Evolutionary conservation across 2,888 invertebrate species (phyloP), one percentile per base, ranked within the genome.

Genomic region (Lasioglossum figueresi): DNA sequence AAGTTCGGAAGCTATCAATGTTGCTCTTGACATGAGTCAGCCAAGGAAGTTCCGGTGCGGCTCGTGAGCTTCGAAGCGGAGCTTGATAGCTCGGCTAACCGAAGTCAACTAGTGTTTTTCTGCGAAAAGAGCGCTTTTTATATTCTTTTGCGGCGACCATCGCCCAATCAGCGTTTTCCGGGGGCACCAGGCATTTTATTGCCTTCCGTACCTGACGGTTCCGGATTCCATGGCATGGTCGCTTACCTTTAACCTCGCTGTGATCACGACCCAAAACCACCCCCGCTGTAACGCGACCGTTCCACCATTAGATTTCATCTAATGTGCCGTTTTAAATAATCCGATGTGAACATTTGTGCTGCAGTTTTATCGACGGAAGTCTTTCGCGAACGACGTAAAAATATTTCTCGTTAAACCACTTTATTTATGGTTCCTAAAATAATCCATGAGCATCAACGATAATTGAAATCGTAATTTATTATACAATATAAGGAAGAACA

Each of bases 101-200:
- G 37, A 68, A 68, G 68, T 40, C 37, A 37, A 68, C 68, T 19
- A 10, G 34, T 19, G 23, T 23, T 68, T 68, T 40, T 37, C 3
- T 37, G 37, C 23, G 12, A 66, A 37, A 66, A 23, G 12, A 23
- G 68, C 12, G n/a, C 68, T 68, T 68, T 40, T 68, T 68, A 37
- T 34, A 68, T 34, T 68, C 37, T 68, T 68, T 40, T 31, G 66
- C 68, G n/a, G 1, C 12, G n/a, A 8, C 37, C 68, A 34, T 68
- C 68, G 37, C 68, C 68, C 37, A 68, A 68, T 68, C 68, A 68
- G 37, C 68, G n/a, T 40, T 40, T 68, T 68, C 68, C 68, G 12
- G n/a, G n/a, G 23, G n/a, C 34, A 68, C 37, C 34, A 10, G 68
- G 19, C 19, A 37, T 68, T 68, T 68, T 68, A 40, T 68, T 68